Percentiles rank a stretch among this genome's conserved stretches.
phyloP scores from a whole-genome alignment of 1,140 invertebrate species.

The Patella vulgata region DNA sequence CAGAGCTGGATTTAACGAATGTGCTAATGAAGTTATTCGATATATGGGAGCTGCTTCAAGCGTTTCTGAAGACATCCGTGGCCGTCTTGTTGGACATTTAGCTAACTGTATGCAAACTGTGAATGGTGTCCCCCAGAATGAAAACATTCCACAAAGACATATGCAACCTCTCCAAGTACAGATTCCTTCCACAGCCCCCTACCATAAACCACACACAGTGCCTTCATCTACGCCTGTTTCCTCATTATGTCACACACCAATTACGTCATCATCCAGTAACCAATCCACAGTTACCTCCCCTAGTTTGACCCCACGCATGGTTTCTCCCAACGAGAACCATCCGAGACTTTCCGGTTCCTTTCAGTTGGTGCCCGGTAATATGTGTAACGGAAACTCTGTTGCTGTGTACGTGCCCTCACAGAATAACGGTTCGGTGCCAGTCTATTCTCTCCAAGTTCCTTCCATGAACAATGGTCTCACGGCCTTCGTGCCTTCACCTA shows the following conservation, averaged over 20 bases:
- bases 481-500: slow-evolving; percentile 12
- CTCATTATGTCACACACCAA: neutral
- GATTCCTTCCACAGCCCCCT: slow-evolving; percentile 9
- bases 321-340: neutral
- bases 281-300: neutral
- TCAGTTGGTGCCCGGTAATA: slow-evolving; percentile 19
- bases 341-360: slow-evolving; percentile 16
- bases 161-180: slow-evolving; percentile 23
- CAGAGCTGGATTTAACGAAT: slow-evolving; percentile 88
- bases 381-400: slow-evolving; percentile 17
- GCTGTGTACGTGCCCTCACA: slow-evolving; percentile 15
- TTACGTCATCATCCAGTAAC: neutral
- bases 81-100: slow-evolving; percentile 38
- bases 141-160: slow-evolving; percentile 5
- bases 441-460: slow-evolving; percentile 20
- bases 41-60: slow-evolving; percentile 85
- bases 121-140: slow-evolving; percentile 16
- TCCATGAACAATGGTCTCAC: slow-evolving; percentile 9
- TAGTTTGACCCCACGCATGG: slow-evolving; percentile 1
- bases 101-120: slow-evolving; percentile 43
- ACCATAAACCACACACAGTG: neutral
- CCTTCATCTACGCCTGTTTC: slow-evolving; percentile 14
- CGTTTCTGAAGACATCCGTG: slow-evolving; percentile 78
- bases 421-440: slow-evolving; percentile 3
- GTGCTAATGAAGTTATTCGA: slow-evolving; percentile 83